Conservation (phyloP, 2,888 invertebrate genomes). For the Caenorhabditis sp. region DNA sequence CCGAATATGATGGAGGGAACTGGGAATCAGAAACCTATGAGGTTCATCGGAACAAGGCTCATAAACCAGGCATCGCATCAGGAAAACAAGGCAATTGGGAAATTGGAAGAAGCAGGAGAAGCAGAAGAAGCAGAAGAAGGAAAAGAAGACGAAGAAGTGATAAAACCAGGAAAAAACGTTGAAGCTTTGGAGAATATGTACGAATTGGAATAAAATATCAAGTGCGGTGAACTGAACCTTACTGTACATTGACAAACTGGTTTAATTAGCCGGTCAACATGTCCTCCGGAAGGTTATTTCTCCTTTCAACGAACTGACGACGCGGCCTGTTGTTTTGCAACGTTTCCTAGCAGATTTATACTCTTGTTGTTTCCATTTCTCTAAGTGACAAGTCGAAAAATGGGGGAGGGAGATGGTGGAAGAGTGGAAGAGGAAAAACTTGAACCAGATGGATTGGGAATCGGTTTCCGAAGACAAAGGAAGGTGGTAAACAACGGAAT, state of each 20-base stretch:
- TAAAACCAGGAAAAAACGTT: too few relatives aligned
- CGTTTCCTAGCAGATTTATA: conserved; percentile 5
- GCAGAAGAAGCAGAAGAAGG: too few relatives aligned
- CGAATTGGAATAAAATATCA: background rate
- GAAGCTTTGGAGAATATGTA: too few relatives aligned
- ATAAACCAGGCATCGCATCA: background rate
- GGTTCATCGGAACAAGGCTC: background rate
- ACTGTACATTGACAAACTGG: conserved; percentile 18
- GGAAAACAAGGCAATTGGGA: background rate
- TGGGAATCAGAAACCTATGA: too few relatives aligned
- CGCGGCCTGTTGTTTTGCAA: background rate
- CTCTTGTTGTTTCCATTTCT: background rate
- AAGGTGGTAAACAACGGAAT: too few relatives aligned
- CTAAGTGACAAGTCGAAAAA: conserved; percentile 9
- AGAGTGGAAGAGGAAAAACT: conserved; percentile 9
- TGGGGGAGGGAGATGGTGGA: conserved; percentile 15
- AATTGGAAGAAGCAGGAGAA: background rate
- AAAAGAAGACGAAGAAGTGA: too few relatives aligned
- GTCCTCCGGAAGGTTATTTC: conserved; percentile 8
- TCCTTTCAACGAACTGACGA: background rate
- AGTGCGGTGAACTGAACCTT: background rate
- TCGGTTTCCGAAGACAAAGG: too few relatives aligned
- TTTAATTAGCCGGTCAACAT: conserved; percentile 37
- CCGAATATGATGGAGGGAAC: too few relatives aligned
- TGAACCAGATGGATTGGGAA: background rate